These are phyloP conservation scores for Poecilia latipinna DNA, from an alignment of 2,113 vertebrate species.

Conservation along the genomic window DNA sequence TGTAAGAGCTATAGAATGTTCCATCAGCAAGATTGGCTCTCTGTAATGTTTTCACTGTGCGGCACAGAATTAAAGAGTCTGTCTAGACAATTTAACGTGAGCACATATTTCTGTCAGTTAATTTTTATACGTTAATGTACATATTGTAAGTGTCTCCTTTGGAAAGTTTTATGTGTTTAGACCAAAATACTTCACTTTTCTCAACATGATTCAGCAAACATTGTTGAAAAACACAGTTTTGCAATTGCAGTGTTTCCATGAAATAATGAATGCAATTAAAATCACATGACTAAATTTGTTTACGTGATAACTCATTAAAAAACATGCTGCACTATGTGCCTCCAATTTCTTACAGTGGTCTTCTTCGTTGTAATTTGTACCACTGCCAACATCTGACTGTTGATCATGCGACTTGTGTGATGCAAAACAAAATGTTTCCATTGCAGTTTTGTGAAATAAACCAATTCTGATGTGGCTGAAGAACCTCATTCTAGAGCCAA, in stretches of 20 bases:
- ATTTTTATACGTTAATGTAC: background rate
- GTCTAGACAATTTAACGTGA: background rate
- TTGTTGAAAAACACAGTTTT: too few species aligned
- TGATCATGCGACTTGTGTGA: too few species aligned
- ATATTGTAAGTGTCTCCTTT: background rate
- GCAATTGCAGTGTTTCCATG: too few species aligned
- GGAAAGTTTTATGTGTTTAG: background rate
- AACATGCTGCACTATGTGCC: too few species aligned
- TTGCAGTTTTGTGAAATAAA: too few species aligned
- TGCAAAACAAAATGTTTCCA: too few species aligned
- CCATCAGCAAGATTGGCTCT: conserved; percentile 2
- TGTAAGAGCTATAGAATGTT: background rate
- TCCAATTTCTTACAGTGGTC: background rate
- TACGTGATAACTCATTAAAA: too few species aligned
- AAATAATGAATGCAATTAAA: too few species aligned
- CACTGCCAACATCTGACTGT: background rate
- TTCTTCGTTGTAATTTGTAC: background rate
- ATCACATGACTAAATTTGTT: too few species aligned
- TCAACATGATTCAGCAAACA: background rate
- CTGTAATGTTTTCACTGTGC: background rate
- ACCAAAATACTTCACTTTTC: background rate
- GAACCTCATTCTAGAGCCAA: too few species aligned
- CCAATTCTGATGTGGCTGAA: too few species aligned
- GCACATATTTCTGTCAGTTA: background rate
- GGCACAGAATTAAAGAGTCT: background rate